Percentiles rank a stretch among this genome's conserved stretches.
These are phyloP conservation scores for Tapirus terrestris DNA, from an alignment of 2,113 vertebrate species.

Conservation along the genomic window DNA sequence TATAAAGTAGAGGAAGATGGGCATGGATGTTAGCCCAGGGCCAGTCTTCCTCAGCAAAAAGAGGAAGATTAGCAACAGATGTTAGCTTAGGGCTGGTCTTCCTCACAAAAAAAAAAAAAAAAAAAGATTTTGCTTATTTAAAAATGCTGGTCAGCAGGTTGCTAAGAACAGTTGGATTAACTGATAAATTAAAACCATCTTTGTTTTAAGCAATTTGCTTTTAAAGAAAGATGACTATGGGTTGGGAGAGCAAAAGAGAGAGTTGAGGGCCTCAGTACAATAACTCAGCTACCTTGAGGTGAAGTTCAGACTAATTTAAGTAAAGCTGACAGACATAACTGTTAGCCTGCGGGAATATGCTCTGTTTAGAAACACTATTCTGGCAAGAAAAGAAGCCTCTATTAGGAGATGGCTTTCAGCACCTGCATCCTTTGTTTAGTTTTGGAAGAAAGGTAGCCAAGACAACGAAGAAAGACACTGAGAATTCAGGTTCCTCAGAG, in stretches of 20 bases:
- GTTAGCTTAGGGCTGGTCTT: no score
- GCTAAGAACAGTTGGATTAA: background rate
- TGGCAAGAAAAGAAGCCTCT: constrained; percentile 51
- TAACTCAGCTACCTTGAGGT: background rate
- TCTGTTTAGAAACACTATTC: constrained; percentile 46
- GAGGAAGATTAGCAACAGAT: no score
- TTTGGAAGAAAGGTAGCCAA: constrained; percentile 28
- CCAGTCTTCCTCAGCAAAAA: no score
- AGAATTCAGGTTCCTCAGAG: constrained; percentile 5
- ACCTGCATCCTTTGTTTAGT: constrained; percentile 45
- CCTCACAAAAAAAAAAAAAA: no score
- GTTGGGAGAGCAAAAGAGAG: background rate
- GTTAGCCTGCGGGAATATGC: background rate
- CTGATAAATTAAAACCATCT: constrained; percentile 9
- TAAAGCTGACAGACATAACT: constrained; percentile 16
- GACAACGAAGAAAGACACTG: background rate
- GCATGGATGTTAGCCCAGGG: no score
- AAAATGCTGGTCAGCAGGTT: background rate
- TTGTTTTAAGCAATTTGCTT: background rate
- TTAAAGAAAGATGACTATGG: background rate
- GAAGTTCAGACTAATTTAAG: constrained; percentile 41
- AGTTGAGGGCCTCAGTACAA: background rate
- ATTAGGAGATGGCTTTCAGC: constrained; percentile 58
- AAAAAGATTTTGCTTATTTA: background rate
- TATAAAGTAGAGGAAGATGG: no score